Evolutionary conservation across 37 sponge, comb jelly and placozoan genomes (phyloP).

Genomic region (Amphimedon queenslandica): DNA sequence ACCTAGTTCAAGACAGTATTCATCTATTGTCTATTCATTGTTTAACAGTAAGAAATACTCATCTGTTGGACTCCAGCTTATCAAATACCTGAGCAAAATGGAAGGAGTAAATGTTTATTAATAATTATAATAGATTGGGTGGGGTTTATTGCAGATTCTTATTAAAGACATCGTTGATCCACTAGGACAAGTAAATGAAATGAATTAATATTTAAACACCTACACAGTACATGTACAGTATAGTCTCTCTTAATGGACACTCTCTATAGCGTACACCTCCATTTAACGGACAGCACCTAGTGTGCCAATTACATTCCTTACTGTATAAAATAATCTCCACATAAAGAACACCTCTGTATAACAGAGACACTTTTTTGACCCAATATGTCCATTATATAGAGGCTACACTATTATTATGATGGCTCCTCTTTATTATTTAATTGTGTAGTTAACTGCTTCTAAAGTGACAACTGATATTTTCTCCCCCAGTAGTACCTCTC

Average conservation of each 20-base stretch:
- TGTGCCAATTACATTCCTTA: too few species aligned
- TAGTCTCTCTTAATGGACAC: too few species aligned
- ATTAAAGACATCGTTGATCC: constrained; percentile 47
- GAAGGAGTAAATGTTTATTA: constrained; percentile 34
- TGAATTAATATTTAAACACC: too few species aligned
- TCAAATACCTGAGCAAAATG: constrained; percentile 45
- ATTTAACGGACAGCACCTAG: too few species aligned
- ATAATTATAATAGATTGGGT: constrained; percentile 3
- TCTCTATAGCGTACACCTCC: too few species aligned
- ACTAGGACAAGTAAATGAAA: constrained; percentile 46
- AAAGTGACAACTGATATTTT: constrained; percentile 55
- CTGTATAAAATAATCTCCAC: too few species aligned
- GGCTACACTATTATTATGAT: too few species aligned
- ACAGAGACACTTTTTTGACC: too few species aligned
- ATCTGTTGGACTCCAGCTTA: constrained; percentile 59
- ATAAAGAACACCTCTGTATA: too few species aligned
- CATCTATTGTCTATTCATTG: constrained; percentile 38
- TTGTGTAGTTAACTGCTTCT: constrained; percentile 54
- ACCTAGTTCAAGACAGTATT: constrained; percentile 55
- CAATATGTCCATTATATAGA: background rate
- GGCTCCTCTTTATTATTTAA: too few species aligned
- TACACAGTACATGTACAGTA: too few species aligned
- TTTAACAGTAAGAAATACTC: constrained; percentile 46
- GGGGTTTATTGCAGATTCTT: constrained; percentile 24
- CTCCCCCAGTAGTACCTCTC: constrained; percentile 26